Conservation (phyloP, 2,113 vertebrate species). For the Spheniscus mendiculus region DNA sequence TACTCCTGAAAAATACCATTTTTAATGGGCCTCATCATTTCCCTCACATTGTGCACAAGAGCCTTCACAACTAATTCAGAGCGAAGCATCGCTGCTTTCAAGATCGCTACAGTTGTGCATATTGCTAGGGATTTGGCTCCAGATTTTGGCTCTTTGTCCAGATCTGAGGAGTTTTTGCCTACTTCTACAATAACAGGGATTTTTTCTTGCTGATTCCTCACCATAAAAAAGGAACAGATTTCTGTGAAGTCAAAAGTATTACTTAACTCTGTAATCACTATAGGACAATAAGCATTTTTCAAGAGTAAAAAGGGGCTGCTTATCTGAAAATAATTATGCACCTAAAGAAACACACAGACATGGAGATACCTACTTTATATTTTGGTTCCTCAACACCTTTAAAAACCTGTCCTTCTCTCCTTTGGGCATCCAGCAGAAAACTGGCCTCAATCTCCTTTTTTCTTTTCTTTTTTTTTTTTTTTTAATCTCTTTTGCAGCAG, state of each 20-base stretch:
- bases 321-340: neutral
- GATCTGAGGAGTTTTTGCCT: neutral
- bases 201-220: neutral
- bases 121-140: neutral
- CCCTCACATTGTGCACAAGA: neutral
- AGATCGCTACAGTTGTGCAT: neutral
- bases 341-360: neutral
- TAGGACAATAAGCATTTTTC: neutral
- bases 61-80: neutral
- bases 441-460: neutral
- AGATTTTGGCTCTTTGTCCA: neutral
- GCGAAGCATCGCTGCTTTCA: neutral
- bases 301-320: neutral
- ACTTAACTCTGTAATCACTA: neutral
- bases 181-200: neutral
- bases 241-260: slow-evolving; percentile 11
- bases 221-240: neutral
- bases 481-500: neutral
- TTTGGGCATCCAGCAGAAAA: neutral
- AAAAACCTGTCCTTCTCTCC: neutral
- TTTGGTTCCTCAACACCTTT: neutral
- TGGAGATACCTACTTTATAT: neutral
- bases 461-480: neutral
- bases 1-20: neutral
- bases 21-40: neutral